phyloP scores from a whole-genome alignment of 1,140 invertebrate genomes.

The Sesamia nonagrioides region DNA sequence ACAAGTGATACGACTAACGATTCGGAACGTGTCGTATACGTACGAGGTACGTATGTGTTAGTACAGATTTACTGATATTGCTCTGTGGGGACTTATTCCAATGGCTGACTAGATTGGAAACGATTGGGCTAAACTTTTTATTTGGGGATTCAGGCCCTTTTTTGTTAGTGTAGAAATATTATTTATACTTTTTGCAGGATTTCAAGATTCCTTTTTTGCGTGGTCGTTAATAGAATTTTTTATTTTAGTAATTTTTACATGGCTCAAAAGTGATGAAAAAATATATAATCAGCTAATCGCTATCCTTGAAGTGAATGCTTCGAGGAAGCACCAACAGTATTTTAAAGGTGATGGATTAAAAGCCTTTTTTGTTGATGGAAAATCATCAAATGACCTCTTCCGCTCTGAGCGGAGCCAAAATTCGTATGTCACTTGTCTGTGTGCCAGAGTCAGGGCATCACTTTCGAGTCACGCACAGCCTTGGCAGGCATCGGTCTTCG shows the following conservation, averaged over 20 bases:
- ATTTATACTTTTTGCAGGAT: background rate
- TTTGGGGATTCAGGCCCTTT: background rate
- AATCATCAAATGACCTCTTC: too few relatives aligned
- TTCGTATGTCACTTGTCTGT: too few relatives aligned
- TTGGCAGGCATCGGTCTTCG: too few relatives aligned
- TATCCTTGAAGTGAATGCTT: too few relatives aligned
- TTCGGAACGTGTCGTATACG: background rate
- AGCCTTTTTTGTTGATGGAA: too few relatives aligned
- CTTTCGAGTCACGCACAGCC: too few relatives aligned
- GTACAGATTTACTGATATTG: constrained; percentile 8
- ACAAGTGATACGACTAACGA: background rate
- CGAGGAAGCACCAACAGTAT: too few relatives aligned
- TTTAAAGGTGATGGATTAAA: too few relatives aligned
- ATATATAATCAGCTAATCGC: too few relatives aligned
- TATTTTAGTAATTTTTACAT: background rate
- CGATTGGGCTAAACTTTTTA: background rate
- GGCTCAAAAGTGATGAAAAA: background rate
- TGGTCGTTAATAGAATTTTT: background rate
- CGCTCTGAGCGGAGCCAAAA: too few relatives aligned
- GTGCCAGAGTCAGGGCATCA: too few relatives aligned
- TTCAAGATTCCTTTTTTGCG: background rate
- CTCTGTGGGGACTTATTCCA: constrained; percentile 9
- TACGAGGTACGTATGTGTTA: background rate
- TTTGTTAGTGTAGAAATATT: background rate
- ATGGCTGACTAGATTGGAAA: constrained; percentile 18